Base-by-base conservation (phyloP, 2,888 invertebrate genomes). In the Cryptus viduatorius region DNA sequence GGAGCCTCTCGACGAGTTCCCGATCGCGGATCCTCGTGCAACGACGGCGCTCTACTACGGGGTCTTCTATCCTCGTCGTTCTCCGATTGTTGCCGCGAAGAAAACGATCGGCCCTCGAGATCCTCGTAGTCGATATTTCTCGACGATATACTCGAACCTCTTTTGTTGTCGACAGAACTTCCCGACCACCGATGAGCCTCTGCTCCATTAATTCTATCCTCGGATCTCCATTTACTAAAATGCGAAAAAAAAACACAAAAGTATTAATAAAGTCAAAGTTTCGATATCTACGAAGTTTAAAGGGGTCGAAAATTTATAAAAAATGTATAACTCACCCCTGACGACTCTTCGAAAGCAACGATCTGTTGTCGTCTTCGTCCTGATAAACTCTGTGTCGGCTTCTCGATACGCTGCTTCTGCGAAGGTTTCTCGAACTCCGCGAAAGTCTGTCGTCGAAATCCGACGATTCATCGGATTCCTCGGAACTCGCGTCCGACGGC, bases 381-480 rank as follows among this genome's bases (percentile, higher is more conserved):
- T 89, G 89, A 71, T 91, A 90, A 59, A 87, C 87, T 44, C 89
- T 90, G 24, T 83, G 64, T 87, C 87, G 89, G 84, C 81, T 89
- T 69, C 90, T 88, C 4, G 90, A 82, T 1, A 90, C 81, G 67
- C 90, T 92, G 16, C 94, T 94, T 10, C 94, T 92, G 84, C 94
- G 92, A 4, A 86, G 59, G 72, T 84, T 92, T 53, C 91, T 90
- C 1, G 93, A 93, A 79, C 92, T 90, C 16, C 91, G 88, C 0
- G 93, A 93, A 10, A 93, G 87, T 67, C 93, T 90, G 78, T 94
- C 94, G 85, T 95, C 95, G 19, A 95, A 94, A 67, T 96, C 96
- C 1, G 96, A 96, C 1, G 96, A 96, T 86, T 96, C 96, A 16
- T 96, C 96, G 0, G 93, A 93, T 79, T 93, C 89, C 71, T 94